Evolutionary conservation across 1,140 invertebrate genomes (phyloP).

Genomic region (Lepidostoma basale): DNA sequence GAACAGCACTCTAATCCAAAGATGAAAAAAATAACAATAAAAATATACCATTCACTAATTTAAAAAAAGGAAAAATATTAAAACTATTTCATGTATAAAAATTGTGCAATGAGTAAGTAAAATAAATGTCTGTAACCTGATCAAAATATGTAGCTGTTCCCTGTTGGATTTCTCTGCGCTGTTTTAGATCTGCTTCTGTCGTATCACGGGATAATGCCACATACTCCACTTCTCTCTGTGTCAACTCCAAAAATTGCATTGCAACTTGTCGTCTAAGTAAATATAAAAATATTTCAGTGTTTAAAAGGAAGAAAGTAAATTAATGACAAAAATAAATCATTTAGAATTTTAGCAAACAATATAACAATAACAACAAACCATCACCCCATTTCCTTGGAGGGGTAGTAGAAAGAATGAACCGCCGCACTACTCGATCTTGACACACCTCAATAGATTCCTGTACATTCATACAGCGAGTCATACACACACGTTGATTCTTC

Average conservation of each 20-base stretch:
- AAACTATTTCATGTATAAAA: background rate
- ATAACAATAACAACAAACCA: no score
- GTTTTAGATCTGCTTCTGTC: slow-evolving; percentile 96
- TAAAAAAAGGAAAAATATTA: background rate
- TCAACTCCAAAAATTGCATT: slow-evolving; percentile 87
- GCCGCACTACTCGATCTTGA: no score
- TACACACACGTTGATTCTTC: no score
- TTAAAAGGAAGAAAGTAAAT: no score
- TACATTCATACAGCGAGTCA: no score
- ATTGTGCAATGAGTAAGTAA: background rate
- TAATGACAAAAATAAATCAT: no score
- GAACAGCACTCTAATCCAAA: slow-evolving; percentile 82
- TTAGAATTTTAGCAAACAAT: no score
- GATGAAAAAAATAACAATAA: slow-evolving; percentile 7
- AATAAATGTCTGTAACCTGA: slow-evolving; percentile 67
- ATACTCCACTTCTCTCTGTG: slow-evolving; percentile 90
- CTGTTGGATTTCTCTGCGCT: slow-evolving; percentile 87
- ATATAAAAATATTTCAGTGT: slow-evolving; percentile 38
- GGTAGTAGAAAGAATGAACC: no score
- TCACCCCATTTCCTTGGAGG: no score
- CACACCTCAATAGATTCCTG: no score
- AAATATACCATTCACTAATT: background rate
- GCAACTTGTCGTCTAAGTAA: slow-evolving; percentile 70
- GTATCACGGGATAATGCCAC: slow-evolving; percentile 93
- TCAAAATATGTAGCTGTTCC: slow-evolving; percentile 92